Base-by-base conservation (phyloP, 35 echinoderm and acorn worm species). In the Apostichopus japonicus region DNA sequence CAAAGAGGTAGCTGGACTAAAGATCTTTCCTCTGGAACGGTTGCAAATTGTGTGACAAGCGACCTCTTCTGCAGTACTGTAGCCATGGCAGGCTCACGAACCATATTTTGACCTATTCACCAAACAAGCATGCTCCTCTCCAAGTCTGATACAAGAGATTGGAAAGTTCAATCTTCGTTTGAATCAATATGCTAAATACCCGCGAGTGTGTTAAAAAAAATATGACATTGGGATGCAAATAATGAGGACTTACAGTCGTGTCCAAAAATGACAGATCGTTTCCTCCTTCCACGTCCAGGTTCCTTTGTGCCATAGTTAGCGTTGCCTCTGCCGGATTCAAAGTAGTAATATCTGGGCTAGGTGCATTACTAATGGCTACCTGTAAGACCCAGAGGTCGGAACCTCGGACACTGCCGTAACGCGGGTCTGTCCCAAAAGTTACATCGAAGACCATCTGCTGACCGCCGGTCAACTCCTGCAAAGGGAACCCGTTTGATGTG, bases 391-490 rank as follows among this genome's bases (percentile, higher is more conserved):
- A 84, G 8, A 84, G 56, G 15, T 57, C 7, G 0, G 8, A 13
- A 16, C 81, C 81, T 13, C 17, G 67, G 59, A 72, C 86, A 19
- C 86, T 75, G 17, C 86, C 86, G 63, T 72, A 89, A 65, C 86
- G 56, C 10, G 6, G 1, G 22, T 89, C 86, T 14, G 86, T 89
- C 15, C 6, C 86, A 44, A 89, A 72, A 44, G 59, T 71, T 2
- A 65, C 86, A 51, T 75, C 67, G 27, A 89, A 75, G 23, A 89
- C 21, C 86, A 89, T 89, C 5, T 27, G 4, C 24, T 89, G 86
- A 5, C 23, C 13, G 1, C 2, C 23, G 6, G 86, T 89, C 5
- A 21, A 53, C 27, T 89, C 86, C 6, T 51, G 67, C 5, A 89
- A 63, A 17, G 86, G 86, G 63, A 75, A 89, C 10, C 86, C 86